Base-by-base conservation (phyloP, 2,888 invertebrate species). In the Ophion costatus region DNA sequence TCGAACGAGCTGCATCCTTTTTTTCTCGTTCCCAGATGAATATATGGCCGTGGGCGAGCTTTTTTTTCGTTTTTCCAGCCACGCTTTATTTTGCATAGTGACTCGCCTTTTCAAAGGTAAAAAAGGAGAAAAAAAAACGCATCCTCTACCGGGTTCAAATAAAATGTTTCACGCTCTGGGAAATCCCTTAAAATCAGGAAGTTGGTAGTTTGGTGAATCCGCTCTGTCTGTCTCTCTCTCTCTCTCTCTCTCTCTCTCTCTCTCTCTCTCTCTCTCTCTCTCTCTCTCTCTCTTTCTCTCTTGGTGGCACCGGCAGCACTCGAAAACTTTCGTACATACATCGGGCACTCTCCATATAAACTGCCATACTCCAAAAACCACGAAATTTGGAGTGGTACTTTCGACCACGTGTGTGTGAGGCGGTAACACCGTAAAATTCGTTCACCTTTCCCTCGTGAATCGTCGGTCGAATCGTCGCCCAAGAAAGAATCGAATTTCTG, bases 261-360 rank as follows among this genome's bases (percentile, higher is more conserved):
- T 51, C 51, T 66, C 51, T 29, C 56, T 64, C 14, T 9, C 24
- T 57, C 29, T n/a, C 61, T 22, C 57, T 71, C 20, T 67, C 51
- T 29, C 51, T 29, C 51, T 20, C 76, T 75, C 81, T 56, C 64
- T 77, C 73, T 56, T 56, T 64, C 64, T 38, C 38, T 51, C 38
- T 57, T 22, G 17, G 67, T 42, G 29, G 67, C 45, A 42, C 38
- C 20, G 22, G 38, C 38, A 11, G 42, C 45, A 42, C 38, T 22
- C 42, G 75, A 33, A 17, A 56, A 75, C 57, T 77, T 67, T 81
- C 38, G 14, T 11, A 20, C 29, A 63, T 64, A 51, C 63, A 70
- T 79, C 67, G 56, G 64, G 76, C 42, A 75, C 51, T n/a, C 24
- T 63, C 45, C 45, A 88, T 91, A 89, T 92, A 90, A 89, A 89